A percentile compares a stretch with the other conserved stretches of the same genome.
These are phyloP conservation scores for Megamerina dolium DNA, from an alignment of 2,888 invertebrate species.

Conservation along the genomic window DNA sequence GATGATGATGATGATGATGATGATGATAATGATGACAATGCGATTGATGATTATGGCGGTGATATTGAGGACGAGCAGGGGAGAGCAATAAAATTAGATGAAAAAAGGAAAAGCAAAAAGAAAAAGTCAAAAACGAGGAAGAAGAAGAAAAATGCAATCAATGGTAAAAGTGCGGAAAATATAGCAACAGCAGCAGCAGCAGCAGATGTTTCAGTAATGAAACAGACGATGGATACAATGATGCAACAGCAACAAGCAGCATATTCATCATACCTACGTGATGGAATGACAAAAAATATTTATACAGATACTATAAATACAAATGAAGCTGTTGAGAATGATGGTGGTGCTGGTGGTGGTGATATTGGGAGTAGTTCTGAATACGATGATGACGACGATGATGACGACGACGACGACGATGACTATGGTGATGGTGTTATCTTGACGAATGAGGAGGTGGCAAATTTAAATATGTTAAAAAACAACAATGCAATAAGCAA, in stretches of 20 bases:
- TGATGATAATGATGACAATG: slow-evolving; percentile 16
- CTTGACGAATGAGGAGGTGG: slow-evolving; percentile 4
- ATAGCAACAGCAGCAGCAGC: slow-evolving; percentile 13
- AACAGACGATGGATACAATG: too few relatives aligned
- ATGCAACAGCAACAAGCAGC: slow-evolving; percentile 21
- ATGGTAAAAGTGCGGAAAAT: too few relatives aligned
- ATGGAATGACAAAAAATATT: slow-evolving; percentile 21
- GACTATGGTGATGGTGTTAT: slow-evolving; percentile 9
- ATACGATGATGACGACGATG: slow-evolving; percentile 21
- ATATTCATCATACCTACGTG: slow-evolving; percentile 34
- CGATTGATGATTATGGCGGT: too few relatives aligned
- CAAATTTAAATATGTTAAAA: too few relatives aligned
- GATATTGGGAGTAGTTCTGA: slow-evolving; percentile 17
- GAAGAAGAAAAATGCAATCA: slow-evolving; percentile 8
- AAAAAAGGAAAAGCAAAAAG: too few relatives aligned
- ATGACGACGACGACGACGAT: slow-evolving; percentile 21
- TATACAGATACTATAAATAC: slow-evolving; percentile 7
- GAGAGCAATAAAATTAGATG: too few relatives aligned
- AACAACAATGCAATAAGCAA: neutral
- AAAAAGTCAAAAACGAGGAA: too few relatives aligned
- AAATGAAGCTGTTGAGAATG: slow-evolving; percentile 20
- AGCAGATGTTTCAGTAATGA: too few relatives aligned
- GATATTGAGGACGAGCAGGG: too few relatives aligned
- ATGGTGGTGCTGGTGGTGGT: too few relatives aligned
- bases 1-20: slow-evolving; percentile 8